These are phyloP conservation scores for Crypturellus tataupa DNA, from an alignment of 2,797 vertebrate genomes.

Conservation along the genomic window DNA sequence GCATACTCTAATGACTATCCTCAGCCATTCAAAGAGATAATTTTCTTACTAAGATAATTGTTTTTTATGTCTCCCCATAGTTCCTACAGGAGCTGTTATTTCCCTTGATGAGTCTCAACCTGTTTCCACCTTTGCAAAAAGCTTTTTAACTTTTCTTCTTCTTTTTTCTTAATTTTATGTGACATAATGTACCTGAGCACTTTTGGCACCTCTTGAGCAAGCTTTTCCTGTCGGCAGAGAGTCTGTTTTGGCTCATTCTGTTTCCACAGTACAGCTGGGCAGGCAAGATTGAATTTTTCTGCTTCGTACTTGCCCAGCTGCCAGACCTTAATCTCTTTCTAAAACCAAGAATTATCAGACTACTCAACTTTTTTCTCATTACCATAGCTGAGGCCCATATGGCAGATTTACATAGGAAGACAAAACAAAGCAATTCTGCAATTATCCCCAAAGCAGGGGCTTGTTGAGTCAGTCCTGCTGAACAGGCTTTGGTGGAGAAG, in stretches of 20 bases:
- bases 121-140: constrained; percentile 25
- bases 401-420: constrained; percentile 74
- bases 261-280: constrained; percentile 65
- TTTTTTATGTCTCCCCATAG: constrained; percentile 24
- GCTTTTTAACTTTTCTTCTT: constrained; percentile 20
- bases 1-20: constrained; percentile 13
- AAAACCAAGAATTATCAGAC: constrained; percentile 68
- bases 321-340: constrained; percentile 65
- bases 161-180: constrained; percentile 27
- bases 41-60: constrained; percentile 7
- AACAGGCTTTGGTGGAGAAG: constrained; percentile 31
- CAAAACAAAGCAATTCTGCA: constrained; percentile 62
- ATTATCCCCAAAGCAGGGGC: constrained; percentile 61
- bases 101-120: background rate
- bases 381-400: constrained; percentile 60
- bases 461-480: constrained; percentile 30
- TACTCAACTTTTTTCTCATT: constrained; percentile 65
- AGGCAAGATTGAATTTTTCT: constrained; percentile 63
- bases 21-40: constrained; percentile 12
- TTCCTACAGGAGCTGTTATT: constrained; percentile 12
- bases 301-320: constrained; percentile 63
- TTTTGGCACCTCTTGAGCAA: constrained; percentile 37
- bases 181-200: constrained; percentile 51
- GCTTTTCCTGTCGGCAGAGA: constrained; percentile 11
- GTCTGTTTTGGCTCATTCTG: constrained; percentile 49